Percentiles rank a stretch among this genome's conserved stretches.
Evolutionary conservation across 1,140 invertebrate genomes (phyloP).

Genomic region (Diploscapter pachys): DNA sequence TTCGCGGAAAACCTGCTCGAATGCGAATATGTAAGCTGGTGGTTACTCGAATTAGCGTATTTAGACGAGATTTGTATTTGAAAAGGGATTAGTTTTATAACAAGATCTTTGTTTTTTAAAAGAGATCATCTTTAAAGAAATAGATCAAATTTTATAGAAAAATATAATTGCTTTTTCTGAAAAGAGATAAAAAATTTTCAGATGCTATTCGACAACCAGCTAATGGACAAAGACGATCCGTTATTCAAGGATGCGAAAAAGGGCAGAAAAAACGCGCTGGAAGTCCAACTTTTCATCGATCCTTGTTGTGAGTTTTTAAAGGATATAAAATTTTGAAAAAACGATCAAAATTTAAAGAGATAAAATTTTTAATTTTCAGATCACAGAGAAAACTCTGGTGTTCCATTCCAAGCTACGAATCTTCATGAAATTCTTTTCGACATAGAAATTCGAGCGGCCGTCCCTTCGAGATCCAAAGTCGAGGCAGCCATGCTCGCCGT

Average conservation of each 20-base stretch:
- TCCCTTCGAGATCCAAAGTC: slow-evolving; percentile 18
- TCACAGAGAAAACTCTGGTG: slow-evolving; percentile 11
- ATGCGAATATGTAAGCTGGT: slow-evolving; percentile 6
- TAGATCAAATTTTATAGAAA: too few species aligned
- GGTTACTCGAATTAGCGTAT: too few species aligned
- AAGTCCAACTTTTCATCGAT: slow-evolving; percentile 22
- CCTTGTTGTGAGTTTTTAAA: slow-evolving; percentile 20
- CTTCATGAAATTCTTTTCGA: slow-evolving; percentile 27
- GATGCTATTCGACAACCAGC: slow-evolving; percentile 22
- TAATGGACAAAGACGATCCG: slow-evolving; percentile 27
- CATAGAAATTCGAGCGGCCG: slow-evolving; percentile 27
- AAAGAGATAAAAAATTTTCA: neutral
- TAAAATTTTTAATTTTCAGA: neutral
- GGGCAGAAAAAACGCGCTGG: slow-evolving; percentile 22
- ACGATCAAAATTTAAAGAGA: too few species aligned
- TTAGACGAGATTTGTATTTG: too few species aligned
- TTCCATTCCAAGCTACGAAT: slow-evolving; percentile 3
- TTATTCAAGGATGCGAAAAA: slow-evolving; percentile 34
- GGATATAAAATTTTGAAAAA: neutral
- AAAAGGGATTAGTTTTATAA: too few species aligned
- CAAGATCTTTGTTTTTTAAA: too few species aligned
- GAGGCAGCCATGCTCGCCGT: slow-evolving; percentile 23
- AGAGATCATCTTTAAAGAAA: too few species aligned
- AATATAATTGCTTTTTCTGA: too few species aligned
- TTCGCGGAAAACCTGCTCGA: slow-evolving; percentile 21